Conservation (phyloP, 2,113 vertebrate species). For the Zapus hudsonius region DNA sequence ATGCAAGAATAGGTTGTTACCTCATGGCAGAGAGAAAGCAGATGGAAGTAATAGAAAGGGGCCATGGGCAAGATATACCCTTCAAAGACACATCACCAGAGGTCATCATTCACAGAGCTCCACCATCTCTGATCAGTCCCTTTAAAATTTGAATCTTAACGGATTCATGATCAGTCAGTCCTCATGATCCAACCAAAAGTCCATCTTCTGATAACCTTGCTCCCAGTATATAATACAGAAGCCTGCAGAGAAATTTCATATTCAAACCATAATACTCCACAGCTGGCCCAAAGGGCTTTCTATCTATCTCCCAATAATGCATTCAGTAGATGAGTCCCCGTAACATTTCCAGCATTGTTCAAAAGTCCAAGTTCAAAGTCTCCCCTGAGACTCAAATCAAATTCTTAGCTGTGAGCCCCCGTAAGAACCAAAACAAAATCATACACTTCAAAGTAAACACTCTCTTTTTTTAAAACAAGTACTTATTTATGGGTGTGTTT, state of each 20-base stretch:
- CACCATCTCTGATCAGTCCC: not conserved
- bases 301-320: not conserved
- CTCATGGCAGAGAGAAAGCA: not conserved
- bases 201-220: not conserved
- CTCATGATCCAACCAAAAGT: not conserved
- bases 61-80: not conserved
- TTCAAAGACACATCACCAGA: not conserved
- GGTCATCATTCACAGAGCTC: not conserved
- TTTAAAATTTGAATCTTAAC: not conserved
- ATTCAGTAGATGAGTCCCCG: not conserved
- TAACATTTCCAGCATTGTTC: too few relatives aligned
- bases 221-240: not conserved
- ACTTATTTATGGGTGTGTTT: too few relatives aligned
- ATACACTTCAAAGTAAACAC: not conserved
- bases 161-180: not conserved
- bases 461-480: too few relatives aligned
- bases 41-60: not conserved
- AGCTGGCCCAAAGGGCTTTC: too few relatives aligned
- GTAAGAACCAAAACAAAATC: not conserved
- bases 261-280: not conserved
- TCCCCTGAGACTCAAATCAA: not conserved
- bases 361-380: not conserved
- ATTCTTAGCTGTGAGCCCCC: not conserved
- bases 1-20: not conserved
- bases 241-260: not conserved